Evolutionary conservation across 2,113 vertebrate species (phyloP), one percentile per base, ranked within the genome.

Genomic region (Platanista minor): DNA sequence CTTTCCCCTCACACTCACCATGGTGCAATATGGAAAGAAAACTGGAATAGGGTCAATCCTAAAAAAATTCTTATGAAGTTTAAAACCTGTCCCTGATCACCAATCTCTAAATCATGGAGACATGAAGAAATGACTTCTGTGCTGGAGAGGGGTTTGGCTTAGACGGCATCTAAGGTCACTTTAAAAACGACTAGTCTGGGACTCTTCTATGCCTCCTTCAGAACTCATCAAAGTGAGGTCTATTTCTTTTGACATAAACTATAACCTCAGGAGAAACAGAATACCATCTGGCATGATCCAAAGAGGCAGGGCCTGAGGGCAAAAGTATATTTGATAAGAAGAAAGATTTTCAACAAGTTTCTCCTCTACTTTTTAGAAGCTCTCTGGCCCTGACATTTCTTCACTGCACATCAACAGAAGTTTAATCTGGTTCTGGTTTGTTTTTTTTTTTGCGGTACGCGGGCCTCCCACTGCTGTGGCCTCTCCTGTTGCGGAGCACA

Each of bases 231-330:
- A 95, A 90, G 75, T 75, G 57, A 97, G 90, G 90, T 92, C 49
- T 86, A 97, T 86, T 94, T 81, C 64, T 96, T 95, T 92, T 91
- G 96, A 96, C 96, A 88, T 90, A 94, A 95, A 90, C 92, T 54
- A n/a, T 81, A 96, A 89, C 94, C 97, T 96, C 92, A 91, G 62
- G 95, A 94, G 87, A 97, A 97, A 78, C 13, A 72, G 46, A 96
- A 97, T 36, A 74, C 12, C 95, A 95, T 97, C 78, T 85, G 83
- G 82, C 67, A 41, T 62, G 92, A 96, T 72, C 54, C 81, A 92
- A 95, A 97, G 94, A 97, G 90, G 71, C 81, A 95, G 66, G 54
- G 83, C 96, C 91, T 84, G 41, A 31, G 33, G 95, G 96, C 15
- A 85, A 78, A 97, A 78, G 33, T 92, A 36, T 91, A 57, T 95